phyloP scores from a whole-genome alignment of 2,113 vertebrate genomes.

The Candoia aspera region DNA sequence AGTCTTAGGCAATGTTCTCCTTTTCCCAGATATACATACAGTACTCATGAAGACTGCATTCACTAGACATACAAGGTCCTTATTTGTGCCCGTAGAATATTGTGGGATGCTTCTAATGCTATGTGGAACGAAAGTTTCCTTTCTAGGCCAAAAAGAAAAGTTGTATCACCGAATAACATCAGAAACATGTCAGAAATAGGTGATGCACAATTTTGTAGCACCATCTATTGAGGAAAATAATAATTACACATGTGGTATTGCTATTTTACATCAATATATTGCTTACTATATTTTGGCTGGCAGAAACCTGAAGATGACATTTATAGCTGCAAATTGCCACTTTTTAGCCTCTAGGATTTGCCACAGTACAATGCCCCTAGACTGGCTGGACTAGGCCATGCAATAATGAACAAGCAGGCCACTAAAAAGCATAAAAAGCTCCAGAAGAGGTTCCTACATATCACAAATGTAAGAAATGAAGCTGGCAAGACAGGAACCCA shows the following conservation, averaged over 20 bases:
- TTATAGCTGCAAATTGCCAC: neutral
- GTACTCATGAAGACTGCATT: neutral
- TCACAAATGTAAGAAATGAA: neutral
- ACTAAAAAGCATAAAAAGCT: neutral
- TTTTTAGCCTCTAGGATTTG: neutral
- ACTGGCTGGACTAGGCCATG: neutral
- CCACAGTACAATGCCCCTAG: neutral
- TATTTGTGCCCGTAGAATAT: neutral
- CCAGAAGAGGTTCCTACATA: neutral
- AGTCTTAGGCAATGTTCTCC: neutral
- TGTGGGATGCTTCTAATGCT: neutral
- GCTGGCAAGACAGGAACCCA: neutral
- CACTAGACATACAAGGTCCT: neutral
- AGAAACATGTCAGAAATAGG: neutral
- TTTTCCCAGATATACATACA: neutral
- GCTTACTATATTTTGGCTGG: neutral
- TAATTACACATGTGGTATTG: neutral
- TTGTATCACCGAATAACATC: neutral
- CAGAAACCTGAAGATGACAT: neutral
- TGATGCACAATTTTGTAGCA: constrained; percentile 39
- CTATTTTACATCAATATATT: neutral
- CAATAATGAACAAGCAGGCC: neutral
- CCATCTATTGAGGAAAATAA: constrained; percentile 51
- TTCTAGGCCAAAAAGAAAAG: rapidly evolving
- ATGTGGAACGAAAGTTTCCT: neutral